Evolutionary conservation across 2,888 invertebrate genomes (phyloP), one percentile per base, ranked within the genome.

Genomic region (Pycnomerus fuliginosus): DNA sequence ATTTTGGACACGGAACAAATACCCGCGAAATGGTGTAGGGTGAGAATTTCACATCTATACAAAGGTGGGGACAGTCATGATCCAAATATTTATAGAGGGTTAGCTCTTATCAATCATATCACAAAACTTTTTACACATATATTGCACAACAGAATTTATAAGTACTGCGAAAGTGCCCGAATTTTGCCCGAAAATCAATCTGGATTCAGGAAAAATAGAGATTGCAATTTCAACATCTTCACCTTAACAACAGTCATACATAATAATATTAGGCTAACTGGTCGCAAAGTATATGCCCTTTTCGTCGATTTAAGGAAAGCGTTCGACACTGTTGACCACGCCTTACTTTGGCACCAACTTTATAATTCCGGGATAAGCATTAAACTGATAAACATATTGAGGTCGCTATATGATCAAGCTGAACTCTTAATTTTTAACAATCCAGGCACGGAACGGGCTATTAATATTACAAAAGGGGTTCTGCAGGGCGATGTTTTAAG

Each of bases 401-500:
- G 8, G 20, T 20, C 20, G 8, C 20, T 20, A 5, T 20, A 20
- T 20, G 20, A 20, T 8, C 20, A 20, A 8, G 20, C 20, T 4
- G 20, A 20, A 20, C 4, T 20, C 20, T 8, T 4, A 20, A 20
- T 20, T n/a, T n/a, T n/a, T n/a, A n/a, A n/a, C n/a, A n/a, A n/a
- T n/a, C n/a, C n/a, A n/a, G n/a, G n/a, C n/a, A n/a, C n/a, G n/a
- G n/a, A n/a, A n/a, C n/a, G n/a, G n/a, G n/a, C n/a, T n/a, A 20
- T 20, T 5, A 20, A 34, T 15, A 16, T 37, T 28, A 11, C 38
- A 8, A 10, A 8, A n/a, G 35, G 41, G 3, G 35, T 41, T 13
- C 11, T 41, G 17, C 41, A 41, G 13, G 41, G 35, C 10, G 25
- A 41, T n/a, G 23, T 31, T 7, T 16, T 25, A 10, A 41, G 35